Conservation (phyloP, 2,113 vertebrate genomes). For the Myiagra hebetior region DNA sequence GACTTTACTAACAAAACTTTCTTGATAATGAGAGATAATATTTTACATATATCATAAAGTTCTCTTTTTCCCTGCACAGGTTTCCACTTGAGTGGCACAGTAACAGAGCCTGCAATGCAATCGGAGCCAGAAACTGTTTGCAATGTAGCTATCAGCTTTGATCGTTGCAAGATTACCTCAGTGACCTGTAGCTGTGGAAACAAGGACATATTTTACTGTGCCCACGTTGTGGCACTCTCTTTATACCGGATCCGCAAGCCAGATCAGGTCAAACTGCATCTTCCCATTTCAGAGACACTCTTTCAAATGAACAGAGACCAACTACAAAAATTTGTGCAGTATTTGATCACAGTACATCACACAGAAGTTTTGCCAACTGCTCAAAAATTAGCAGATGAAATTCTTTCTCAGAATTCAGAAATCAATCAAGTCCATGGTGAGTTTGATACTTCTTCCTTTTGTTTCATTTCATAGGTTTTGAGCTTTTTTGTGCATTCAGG, state of each 20-base stretch:
- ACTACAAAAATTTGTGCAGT: constrained; percentile 98
- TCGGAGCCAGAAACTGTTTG: constrained; percentile 93
- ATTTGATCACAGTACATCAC: constrained; percentile 98
- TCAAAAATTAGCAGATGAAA: constrained; percentile 97
- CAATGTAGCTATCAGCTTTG: constrained; percentile 98
- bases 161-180: constrained; percentile 99
- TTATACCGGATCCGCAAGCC: constrained; percentile 97
- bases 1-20: background rate
- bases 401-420: constrained; percentile 98
- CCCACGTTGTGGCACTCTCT: constrained; percentile 95
- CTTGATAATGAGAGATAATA: background rate
- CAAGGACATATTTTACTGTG: constrained; percentile 99
- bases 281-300: constrained; percentile 98
- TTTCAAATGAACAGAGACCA: constrained; percentile 99
- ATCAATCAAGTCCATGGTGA: constrained; percentile 99
- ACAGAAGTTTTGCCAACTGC: constrained; percentile 98
- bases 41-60: background rate
- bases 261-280: constrained; percentile 97
- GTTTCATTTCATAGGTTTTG: background rate
- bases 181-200: constrained; percentile 98
- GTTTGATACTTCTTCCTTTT: constrained; percentile 52
- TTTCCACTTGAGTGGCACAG: constrained; percentile 97
- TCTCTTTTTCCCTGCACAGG: constrained; percentile 68
- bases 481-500: background rate
- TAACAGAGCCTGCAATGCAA: constrained; percentile 91